Evolutionary conservation across 2,113 vertebrate species (phyloP), one percentile per base, ranked within the genome.

Genomic region (Elanoides forficatus): DNA sequence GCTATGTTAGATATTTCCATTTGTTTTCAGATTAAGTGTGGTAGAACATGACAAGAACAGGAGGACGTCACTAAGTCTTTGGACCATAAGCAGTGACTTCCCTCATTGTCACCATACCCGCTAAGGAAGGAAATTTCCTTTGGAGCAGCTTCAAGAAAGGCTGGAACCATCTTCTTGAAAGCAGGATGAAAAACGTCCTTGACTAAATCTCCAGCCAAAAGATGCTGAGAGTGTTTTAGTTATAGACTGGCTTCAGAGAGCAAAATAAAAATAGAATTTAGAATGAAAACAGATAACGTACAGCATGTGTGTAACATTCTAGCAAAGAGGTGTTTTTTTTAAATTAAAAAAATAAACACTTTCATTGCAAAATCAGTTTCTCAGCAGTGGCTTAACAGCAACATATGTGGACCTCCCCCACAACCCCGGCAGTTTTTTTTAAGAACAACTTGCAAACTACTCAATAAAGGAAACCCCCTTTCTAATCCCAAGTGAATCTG

Each of bases 121-220:
- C 40, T 14, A 19, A 0, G 5, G 62, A 67, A 92, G 66, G 80
- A 95, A 94, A 88, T 68, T 75, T 96, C 87, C 82, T 52, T 72
- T 91, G 83, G 95, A 96, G 63, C 48, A 43, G 76, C 80, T 83
- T 90, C 59, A 93, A 89, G 91, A 81, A 95, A 86, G 63, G 65
- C 78, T 72, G 80, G 56, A 92, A 76, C 19, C 56, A 67, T 45
- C 73, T 66, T 91, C 84, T 43, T 53, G 53, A 89, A 70, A 93
- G 91, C 43, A 81, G 81, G 62, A 92, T 68, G 72, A 36, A 56
- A 90, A 83, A 84, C 1, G 17, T 67, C 67, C 76, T 52, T 86
- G 80, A 82, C 87, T 95, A 48, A 36, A 65, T 52, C 68, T 48
- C 32, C 76, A 70, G 91, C 79, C 90, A 96, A 91, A 95, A 75